Evolutionary conservation across 2,888 invertebrate species (phyloP).

Genomic region (Clepsis dumicolana): DNA sequence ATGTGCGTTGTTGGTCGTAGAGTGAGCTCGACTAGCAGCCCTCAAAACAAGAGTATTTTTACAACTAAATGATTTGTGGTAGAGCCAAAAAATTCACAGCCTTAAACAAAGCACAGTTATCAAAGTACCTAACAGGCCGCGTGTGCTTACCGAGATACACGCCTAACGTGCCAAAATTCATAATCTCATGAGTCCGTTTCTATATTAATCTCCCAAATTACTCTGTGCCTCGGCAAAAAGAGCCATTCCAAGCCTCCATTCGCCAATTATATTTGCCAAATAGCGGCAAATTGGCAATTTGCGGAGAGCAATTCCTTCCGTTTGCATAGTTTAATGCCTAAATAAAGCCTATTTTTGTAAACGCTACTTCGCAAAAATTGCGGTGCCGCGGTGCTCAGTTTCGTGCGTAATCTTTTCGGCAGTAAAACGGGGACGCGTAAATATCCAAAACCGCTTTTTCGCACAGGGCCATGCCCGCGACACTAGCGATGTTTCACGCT

Average conservation of each 20-base stretch:
- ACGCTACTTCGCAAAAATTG: constrained; percentile 13
- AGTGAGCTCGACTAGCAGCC: too few relatives aligned
- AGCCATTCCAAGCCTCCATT: constrained; percentile 64
- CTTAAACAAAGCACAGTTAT: background rate
- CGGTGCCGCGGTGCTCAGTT: constrained; percentile 8
- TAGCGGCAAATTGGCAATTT: constrained; percentile 78
- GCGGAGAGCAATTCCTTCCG: constrained; percentile 71
- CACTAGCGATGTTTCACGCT: background rate
- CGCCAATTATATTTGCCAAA: constrained; percentile 69
- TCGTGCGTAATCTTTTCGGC: constrained; percentile 18
- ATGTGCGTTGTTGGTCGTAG: too few relatives aligned
- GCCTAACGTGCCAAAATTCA: constrained; percentile 69
- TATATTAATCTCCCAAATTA: constrained; percentile 75
- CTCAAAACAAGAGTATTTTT: too few relatives aligned
- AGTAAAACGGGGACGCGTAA: constrained; percentile 23
- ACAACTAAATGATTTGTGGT: background rate
- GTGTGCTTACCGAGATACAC: constrained; percentile 27
- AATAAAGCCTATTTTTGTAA: constrained; percentile 38
- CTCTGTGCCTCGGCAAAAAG: constrained; percentile 64
- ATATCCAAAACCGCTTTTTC: constrained; percentile 21
- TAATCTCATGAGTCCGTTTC: constrained; percentile 70
- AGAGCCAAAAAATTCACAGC: background rate
- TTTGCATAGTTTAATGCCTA: constrained; percentile 64
- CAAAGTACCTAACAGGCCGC: background rate
- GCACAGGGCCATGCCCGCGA: background rate